Percentiles rank a stretch among this genome's conserved stretches.
These are phyloP conservation scores for Anguilla obscura DNA, from an alignment of 2,797 vertebrate genomes.

Conservation along the genomic window DNA sequence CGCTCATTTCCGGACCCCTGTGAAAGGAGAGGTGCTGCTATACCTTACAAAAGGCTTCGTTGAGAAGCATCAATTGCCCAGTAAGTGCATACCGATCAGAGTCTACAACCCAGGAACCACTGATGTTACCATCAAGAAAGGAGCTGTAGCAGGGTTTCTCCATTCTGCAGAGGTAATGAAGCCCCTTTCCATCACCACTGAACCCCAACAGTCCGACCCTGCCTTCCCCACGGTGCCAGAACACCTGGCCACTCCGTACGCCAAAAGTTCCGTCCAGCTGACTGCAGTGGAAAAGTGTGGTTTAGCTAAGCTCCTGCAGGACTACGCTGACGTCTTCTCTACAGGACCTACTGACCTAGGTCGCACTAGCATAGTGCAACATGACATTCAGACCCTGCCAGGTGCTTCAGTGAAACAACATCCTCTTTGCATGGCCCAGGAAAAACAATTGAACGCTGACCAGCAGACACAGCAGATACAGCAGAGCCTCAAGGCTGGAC, in stretches of 20 bases:
- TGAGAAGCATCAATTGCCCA: slow-evolving; percentile 20
- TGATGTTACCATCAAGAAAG: slow-evolving; percentile 27
- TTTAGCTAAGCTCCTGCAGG: slow-evolving; percentile 24
- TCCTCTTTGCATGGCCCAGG: slow-evolving; percentile 30
- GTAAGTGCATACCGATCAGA: not conserved
- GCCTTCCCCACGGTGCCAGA: not conserved
- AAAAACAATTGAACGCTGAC: slow-evolving; percentile 38
- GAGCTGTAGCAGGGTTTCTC: slow-evolving; percentile 34
- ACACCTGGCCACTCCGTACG: slow-evolving; percentile 34
- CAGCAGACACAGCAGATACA: slow-evolving; percentile 30
- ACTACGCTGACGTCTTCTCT: slow-evolving; percentile 38
- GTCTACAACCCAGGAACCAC: slow-evolving; percentile 40
- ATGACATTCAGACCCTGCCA: slow-evolving; percentile 36
- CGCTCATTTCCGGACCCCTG: not conserved
- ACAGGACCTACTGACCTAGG: slow-evolving; percentile 31
- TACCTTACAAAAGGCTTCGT: slow-evolving; percentile 7
- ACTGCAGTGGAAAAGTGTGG: not conserved
- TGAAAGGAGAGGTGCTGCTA: slow-evolving; percentile 15
- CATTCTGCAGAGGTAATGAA: slow-evolving; percentile 24
- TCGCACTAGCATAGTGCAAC: slow-evolving; percentile 40
- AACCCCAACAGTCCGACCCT: not conserved
- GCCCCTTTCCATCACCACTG: not conserved
- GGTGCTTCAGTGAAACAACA: slow-evolving; percentile 43
- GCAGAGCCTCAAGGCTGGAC: not conserved
- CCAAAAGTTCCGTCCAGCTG: slow-evolving; percentile 24